phyloP scores from a whole-genome alignment of 2,888 invertebrate genomes.

The Coenonympha arcania region DNA sequence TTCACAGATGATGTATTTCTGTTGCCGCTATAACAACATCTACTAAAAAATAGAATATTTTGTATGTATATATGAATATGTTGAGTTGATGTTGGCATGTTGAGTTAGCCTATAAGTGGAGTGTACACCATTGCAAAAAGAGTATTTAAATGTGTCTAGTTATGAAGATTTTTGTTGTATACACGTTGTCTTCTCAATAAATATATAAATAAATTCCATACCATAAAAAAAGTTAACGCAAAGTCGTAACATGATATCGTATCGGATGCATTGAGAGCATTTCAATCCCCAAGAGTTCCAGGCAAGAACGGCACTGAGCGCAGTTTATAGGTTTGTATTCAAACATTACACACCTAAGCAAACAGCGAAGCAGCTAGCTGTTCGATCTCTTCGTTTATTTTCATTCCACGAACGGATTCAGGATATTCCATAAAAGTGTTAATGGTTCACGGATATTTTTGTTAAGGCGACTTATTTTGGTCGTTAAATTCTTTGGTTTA shows the following conservation, averaged over 20 bases:
- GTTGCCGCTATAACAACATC: no score
- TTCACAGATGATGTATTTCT: no score
- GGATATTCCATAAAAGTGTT: constrained; percentile 38
- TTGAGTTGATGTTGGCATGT: no score
- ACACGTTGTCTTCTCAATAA: no score
- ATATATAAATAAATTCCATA: no score
- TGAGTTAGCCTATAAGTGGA: no score
- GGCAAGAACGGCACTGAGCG: constrained; percentile 38
- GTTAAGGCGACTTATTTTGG: constrained; percentile 18
- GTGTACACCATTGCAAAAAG: no score
- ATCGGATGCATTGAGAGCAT: constrained; percentile 1
- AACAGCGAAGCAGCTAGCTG: constrained; percentile 49
- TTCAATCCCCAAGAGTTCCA: constrained; percentile 33
- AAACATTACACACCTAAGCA: constrained; percentile 53
- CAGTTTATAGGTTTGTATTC: constrained; percentile 51
- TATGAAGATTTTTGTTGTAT: no score
- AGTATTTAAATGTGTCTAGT: no score
- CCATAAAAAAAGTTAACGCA: neutral
- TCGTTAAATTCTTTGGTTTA: neutral
- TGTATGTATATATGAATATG: no score
- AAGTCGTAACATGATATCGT: constrained; percentile 1
- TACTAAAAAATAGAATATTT: no score
- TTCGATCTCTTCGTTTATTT: constrained; percentile 41
- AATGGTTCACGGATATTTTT: constrained; percentile 39
- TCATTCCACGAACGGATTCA: constrained; percentile 38